These are phyloP conservation scores for Lichenostomus cassidix DNA, from an alignment of 2,113 vertebrate species.

Conservation along the genomic window DNA sequence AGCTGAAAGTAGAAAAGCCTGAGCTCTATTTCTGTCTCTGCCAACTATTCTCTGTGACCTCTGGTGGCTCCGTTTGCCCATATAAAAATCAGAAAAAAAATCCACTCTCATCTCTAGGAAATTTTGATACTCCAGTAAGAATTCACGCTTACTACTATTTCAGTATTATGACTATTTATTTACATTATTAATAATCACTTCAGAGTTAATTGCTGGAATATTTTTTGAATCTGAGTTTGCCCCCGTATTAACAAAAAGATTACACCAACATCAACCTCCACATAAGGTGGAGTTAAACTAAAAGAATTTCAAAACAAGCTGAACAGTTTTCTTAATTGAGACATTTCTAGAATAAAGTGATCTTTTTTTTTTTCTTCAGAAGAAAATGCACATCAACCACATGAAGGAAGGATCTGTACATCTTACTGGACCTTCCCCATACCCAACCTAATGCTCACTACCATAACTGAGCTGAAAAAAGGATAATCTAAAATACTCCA, in stretches of 20 bases:
- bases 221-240: neutral
- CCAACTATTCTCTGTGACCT: conserved; percentile 32
- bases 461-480: neutral
- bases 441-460: neutral
- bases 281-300: neutral
- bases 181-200: neutral
- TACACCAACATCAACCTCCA: neutral
- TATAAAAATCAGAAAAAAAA: neutral
- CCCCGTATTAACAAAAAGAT: neutral
- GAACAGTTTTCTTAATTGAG: neutral
- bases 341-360: neutral
- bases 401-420: neutral
- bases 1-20: conserved; percentile 56
- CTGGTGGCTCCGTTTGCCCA: conserved; percentile 27
- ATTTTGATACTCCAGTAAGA: neutral
- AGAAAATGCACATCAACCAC: neutral
- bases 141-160: neutral
- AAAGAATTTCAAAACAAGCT: neutral
- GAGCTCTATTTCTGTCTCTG: conserved; percentile 52
- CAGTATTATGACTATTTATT: neutral
- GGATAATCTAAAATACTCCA: neutral
- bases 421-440: neutral
- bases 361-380: neutral
- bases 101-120: neutral
- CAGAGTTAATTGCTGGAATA: neutral